Percentiles rank a stretch among this genome's conserved stretches.
Conservation (phyloP, 2,888 invertebrate species). For the Dione juno region DNA sequence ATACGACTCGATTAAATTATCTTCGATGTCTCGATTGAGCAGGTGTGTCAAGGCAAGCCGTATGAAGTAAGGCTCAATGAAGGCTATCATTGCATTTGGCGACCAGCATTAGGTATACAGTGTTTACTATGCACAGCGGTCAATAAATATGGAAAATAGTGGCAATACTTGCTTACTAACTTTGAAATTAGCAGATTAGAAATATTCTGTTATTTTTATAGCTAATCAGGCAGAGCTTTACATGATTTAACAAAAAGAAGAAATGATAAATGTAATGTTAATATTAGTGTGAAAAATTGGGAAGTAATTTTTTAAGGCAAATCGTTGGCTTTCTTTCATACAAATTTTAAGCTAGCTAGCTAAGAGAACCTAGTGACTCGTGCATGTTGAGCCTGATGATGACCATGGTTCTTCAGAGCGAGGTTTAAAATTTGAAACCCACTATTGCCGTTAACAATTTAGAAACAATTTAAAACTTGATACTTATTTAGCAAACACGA, state of each 20-base stretch:
- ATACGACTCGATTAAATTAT: slow-evolving; percentile 36
- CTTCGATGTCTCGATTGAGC: slow-evolving; percentile 42
- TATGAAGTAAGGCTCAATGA: slow-evolving; percentile 44
- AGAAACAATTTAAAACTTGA: background rate
- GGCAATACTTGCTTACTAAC: background rate
- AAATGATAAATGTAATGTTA: too few species aligned
- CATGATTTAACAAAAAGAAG: too few species aligned
- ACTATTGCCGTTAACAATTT: background rate
- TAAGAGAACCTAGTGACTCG: too few species aligned
- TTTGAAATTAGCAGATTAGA: background rate
- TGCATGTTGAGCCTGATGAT: too few species aligned
- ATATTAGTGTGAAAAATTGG: too few species aligned
- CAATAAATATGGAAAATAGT: slow-evolving; percentile 6
- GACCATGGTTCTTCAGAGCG: too few species aligned
- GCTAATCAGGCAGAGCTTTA: too few species aligned
- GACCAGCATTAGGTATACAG: slow-evolving; percentile 31
- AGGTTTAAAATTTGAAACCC: too few species aligned
- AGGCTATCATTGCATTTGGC: slow-evolving; percentile 43
- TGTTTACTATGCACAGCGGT: slow-evolving; percentile 31
- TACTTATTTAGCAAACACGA: too few species aligned
- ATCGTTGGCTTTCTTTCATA: too few species aligned
- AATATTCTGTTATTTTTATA: background rate
- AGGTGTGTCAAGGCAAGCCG: slow-evolving; percentile 48
- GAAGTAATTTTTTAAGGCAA: too few species aligned
- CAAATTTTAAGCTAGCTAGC: too few species aligned